phyloP scores from a whole-genome alignment of 2,797 vertebrate genomes.

The Sebastes diploproa region DNA sequence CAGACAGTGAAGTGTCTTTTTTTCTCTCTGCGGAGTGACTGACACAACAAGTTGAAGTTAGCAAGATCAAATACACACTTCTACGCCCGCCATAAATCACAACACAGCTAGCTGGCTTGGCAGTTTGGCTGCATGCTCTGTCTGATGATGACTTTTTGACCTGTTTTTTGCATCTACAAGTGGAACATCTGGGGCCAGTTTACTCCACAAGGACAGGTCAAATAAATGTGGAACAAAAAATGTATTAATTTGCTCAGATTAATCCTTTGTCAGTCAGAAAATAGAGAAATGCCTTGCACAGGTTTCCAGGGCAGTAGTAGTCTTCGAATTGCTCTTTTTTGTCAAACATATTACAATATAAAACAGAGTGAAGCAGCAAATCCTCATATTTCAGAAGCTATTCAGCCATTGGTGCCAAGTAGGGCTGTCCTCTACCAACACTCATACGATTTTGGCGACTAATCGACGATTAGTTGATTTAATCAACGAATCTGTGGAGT shows the following conservation, averaged over 20 bases:
- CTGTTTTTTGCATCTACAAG: constrained; percentile 35
- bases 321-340: neutral
- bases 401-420: neutral
- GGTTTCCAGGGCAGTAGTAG: neutral
- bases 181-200: constrained; percentile 10
- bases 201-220: neutral
- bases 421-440: no score
- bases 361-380: neutral
- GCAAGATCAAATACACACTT: constrained; percentile 58
- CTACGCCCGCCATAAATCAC: constrained; percentile 45
- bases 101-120: constrained; percentile 34
- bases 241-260: neutral
- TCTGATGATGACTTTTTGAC: constrained; percentile 29
- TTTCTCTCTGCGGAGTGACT: constrained; percentile 58
- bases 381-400: neutral
- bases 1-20: constrained; percentile 56
- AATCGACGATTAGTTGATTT: no score
- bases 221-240: neutral
- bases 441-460: no score
- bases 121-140: constrained; percentile 37
- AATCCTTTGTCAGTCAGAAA: neutral
- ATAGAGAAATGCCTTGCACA: neutral
- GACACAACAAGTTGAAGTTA: constrained; percentile 72
- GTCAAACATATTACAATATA: no score
- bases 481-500: no score